These are phyloP conservation scores for Hepsetus odoe DNA, from an alignment of 2,113 vertebrate genomes.

Conservation along the genomic window DNA sequence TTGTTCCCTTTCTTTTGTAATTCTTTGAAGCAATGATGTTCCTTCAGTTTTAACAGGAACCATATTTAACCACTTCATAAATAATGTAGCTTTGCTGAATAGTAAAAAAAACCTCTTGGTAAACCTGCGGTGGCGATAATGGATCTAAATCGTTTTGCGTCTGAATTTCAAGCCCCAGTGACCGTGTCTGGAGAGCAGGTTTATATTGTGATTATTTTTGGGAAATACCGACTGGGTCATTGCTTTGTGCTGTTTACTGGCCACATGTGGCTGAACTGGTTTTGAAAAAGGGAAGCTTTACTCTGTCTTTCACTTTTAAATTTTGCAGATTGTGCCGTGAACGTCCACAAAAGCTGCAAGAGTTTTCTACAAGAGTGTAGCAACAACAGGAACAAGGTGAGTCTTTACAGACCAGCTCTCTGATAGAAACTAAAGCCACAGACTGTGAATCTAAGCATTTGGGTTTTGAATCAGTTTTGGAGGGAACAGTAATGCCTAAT, in stretches of 20 bases:
- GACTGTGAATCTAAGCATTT: too few species aligned
- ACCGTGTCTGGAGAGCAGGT: background rate
- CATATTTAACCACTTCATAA: too few species aligned
- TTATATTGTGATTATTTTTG: background rate
- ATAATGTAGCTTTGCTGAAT: too few species aligned
- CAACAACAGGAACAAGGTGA: slow-evolving; percentile 82
- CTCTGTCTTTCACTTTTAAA: background rate
- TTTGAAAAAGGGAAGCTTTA: background rate
- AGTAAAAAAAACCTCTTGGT: too few species aligned
- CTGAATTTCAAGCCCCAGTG: too few species aligned
- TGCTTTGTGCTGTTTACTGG: background rate
- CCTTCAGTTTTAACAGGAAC: too few species aligned
- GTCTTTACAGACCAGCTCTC: background rate
- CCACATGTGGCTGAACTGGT: background rate
- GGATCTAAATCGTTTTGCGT: too few species aligned
- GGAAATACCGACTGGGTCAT: background rate
- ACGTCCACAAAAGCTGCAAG: slow-evolving; percentile 90
- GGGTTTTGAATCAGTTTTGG: too few species aligned
- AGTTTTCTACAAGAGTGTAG: slow-evolving; percentile 85
- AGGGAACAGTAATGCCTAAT: too few species aligned
- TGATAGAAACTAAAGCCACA: background rate
- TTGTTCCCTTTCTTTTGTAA: too few species aligned
- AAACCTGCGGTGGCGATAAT: too few species aligned
- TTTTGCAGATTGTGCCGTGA: slow-evolving; percentile 86
- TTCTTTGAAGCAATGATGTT: too few species aligned